A percentile compares a stretch with the other conserved stretches of the same genome.
These are phyloP conservation scores for Chionomys nivalis DNA, from an alignment of 2,113 vertebrate species.

Conservation along the genomic window DNA sequence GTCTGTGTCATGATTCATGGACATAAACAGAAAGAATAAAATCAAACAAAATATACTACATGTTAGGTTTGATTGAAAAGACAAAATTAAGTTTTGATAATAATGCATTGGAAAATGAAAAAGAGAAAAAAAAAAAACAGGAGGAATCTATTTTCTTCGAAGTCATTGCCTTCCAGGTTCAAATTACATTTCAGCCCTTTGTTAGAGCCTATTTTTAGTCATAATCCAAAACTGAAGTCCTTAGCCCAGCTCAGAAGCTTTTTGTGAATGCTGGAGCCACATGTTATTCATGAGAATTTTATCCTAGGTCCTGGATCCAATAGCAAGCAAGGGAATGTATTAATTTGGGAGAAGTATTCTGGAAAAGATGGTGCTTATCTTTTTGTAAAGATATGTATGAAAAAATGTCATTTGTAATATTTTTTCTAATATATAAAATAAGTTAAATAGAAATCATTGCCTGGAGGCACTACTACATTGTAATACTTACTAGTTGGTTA, in stretches of 20 bases:
- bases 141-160: not conserved
- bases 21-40: not conserved
- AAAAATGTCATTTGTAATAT: not conserved
- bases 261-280: slow-evolving; percentile 34
- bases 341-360: slow-evolving; percentile 6
- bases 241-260: not conserved
- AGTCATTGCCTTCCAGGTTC: not conserved
- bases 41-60: not conserved
- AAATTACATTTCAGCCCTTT: not conserved
- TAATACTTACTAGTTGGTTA: not conserved
- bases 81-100: not conserved
- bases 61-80: not conserved
- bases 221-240: not conserved
- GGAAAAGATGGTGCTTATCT: not conserved
- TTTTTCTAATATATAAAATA: slow-evolving; percentile 37
- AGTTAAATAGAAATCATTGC: slow-evolving; percentile 37
- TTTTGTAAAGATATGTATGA: not conserved
- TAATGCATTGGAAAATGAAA: not conserved
- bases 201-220: not conserved
- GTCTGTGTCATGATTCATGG: not conserved
- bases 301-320: not conserved
- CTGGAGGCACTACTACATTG: not conserved
- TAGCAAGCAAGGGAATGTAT: not conserved
- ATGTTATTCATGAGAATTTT: slow-evolving; percentile 13
- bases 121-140: not conserved